Evolutionary conservation across 2,797 vertebrate genomes (phyloP), one percentile per base, ranked within the genome.

Genomic region (Manis javanica): DNA sequence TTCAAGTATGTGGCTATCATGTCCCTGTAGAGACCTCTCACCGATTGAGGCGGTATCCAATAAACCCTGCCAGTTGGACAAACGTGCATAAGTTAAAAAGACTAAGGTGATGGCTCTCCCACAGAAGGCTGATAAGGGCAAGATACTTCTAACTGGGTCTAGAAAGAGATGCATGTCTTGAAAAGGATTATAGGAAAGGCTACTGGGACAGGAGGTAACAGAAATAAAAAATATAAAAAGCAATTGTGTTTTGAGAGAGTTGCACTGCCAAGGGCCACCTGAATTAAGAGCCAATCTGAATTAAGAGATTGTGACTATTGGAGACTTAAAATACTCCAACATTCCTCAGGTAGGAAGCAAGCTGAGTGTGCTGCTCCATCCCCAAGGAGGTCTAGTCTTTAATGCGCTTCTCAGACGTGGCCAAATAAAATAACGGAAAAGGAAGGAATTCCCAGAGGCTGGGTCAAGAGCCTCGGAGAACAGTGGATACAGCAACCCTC

Each of bases 61-160:
- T 96, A 97, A 96, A 91, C 77, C 64, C 64, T 96, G 83, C 75
- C 89, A 90, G 75, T 37, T 94, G 72, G 61, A 87, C 84, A 96
- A 81, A 96, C 57, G 13, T 39, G 72, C 9, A 91, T 19, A 68
- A 72, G 24, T 31, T n/a, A 84, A 68, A 86, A 88, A 95, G 39
- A 81, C 61, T 71, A 71, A 68, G 90, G 74, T 31, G 82, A 51
- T 81, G 49, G 81, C 59, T 91, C 55, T 95, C 63, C 37, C 51
- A 81, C 55, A 59, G 75, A 95, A 91, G 64, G 13, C 57, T 82
- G 68, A 82, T 81, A 88, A 83, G 42, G 63, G 14, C 31, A 94
- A 82, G 68, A 37, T 75, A 42, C 53, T 83, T 91, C 72, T 94
- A 90, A 92, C 91, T 75, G 79, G 78, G 75, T 93, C 69, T 91